phyloP scores from a whole-genome alignment of 2,888 invertebrate genomes.

The Orthosia gothica region DNA sequence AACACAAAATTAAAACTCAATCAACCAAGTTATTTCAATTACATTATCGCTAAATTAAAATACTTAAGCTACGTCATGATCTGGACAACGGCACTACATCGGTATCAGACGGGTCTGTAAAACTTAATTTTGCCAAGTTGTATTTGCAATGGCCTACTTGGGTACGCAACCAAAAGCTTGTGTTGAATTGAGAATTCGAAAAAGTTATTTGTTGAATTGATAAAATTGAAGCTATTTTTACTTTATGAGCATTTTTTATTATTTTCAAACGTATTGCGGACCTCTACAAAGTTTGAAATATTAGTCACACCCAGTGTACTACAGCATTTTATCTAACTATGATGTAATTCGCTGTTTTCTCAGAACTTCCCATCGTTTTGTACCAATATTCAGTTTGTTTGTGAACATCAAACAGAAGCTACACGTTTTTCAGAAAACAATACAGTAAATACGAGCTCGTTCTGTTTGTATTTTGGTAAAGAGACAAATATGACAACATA shows the following conservation, averaged over 20 bases:
- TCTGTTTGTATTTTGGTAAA: not conserved
- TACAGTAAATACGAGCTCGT: not conserved
- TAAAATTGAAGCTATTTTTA: not conserved
- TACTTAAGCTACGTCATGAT: no score
- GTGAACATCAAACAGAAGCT: constrained; percentile 4
- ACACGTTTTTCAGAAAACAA: constrained; percentile 2
- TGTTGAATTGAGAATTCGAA: no score
- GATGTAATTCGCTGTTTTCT: not conserved
- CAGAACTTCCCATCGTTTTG: not conserved
- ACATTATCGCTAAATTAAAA: no score
- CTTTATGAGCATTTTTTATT: not conserved
- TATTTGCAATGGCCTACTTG: no score
- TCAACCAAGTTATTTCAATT: no score
- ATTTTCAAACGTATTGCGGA: not conserved
- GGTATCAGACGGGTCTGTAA: no score
- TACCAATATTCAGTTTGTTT: not conserved
- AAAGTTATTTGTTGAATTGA: not conserved
- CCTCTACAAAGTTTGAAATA: constrained; percentile 2
- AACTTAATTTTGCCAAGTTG: no score
- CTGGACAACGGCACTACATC: no score
- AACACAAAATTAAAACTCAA: no score
- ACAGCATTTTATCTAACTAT: constrained; percentile 1
- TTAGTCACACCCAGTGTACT: not conserved
- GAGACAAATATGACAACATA: not conserved
- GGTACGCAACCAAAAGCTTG: no score